These are phyloP conservation scores for Erythrocercus mccallii DNA, from an alignment of 2,113 vertebrate species.

Conservation along the genomic window DNA sequence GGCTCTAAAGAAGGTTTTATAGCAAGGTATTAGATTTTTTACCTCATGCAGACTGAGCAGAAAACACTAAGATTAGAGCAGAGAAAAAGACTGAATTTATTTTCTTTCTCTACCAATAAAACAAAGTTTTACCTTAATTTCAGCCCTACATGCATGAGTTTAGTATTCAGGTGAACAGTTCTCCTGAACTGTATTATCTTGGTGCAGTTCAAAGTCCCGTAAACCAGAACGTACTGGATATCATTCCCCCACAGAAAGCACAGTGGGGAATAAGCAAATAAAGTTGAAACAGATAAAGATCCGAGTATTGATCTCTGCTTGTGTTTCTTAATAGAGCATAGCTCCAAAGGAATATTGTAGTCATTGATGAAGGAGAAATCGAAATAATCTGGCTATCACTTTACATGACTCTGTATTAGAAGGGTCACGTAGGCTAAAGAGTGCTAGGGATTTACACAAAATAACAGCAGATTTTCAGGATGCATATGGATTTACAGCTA, in stretches of 20 bases:
- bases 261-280: conserved; percentile 54
- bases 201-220: not conserved
- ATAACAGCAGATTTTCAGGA: conserved; percentile 24
- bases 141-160: not conserved
- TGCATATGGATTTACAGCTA: not conserved
- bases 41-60: not conserved
- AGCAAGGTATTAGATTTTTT: not conserved
- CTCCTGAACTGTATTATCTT: not conserved
- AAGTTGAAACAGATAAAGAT: conserved; percentile 66
- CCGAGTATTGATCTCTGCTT: conserved; percentile 68
- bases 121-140: not conserved
- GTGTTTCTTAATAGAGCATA: conserved; percentile 62
- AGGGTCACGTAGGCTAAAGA: conserved; percentile 48
- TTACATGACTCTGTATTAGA: conserved; percentile 44
- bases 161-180: not conserved
- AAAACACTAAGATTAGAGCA: not conserved
- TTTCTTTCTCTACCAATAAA: not conserved
- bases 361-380: conserved; percentile 55
- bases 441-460: conserved; percentile 10
- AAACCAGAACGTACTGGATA: not conserved
- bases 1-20: not conserved
- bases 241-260: not conserved
- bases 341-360: conserved; percentile 57
- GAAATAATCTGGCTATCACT: conserved; percentile 48
- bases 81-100: not conserved